phyloP scores from a whole-genome alignment of 2,888 invertebrate species.

The Caenorhabditis drosophilae region DNA sequence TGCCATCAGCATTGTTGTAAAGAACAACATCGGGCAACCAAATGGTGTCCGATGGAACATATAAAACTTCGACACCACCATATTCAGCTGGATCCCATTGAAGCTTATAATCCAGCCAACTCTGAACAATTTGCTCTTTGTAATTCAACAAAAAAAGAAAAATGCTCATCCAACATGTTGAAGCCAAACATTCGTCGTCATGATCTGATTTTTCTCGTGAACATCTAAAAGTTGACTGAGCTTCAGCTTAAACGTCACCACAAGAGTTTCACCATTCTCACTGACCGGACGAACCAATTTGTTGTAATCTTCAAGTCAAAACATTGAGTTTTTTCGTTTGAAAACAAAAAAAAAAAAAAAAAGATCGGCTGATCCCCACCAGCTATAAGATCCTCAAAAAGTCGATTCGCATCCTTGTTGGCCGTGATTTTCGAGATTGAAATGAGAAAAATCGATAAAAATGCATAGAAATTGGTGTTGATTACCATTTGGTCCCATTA shows the following conservation, averaged over 20 bases:
- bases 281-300: conserved; percentile 69
- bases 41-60: conserved; percentile 69
- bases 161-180: conserved; percentile 60
- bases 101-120: conserved; percentile 69
- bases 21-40: conserved; percentile 69
- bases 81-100: conserved; percentile 69
- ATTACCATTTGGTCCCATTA: conserved; percentile 38
- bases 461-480: not conserved
- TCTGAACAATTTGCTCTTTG: conserved; percentile 45
- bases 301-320: conserved; percentile 60
- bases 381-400: conserved; percentile 64
- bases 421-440: not conserved
- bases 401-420: conserved; percentile 59
- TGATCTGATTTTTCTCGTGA: conserved; percentile 73
- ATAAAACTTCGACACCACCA: conserved; percentile 69
- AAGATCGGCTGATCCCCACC: conserved; percentile 7
- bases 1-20: conserved; percentile 70
- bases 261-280: conserved; percentile 74
- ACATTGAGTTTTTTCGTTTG: not conserved
- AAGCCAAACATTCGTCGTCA: conserved; percentile 69
- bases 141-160: not conserved
- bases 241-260: conserved; percentile 74
- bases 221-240: conserved; percentile 79
- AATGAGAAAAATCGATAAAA: not conserved
- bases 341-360: conserved; percentile 2